These are phyloP conservation scores for Balanococcus diminutus DNA, from an alignment of 2,888 invertebrate genomes.

Conservation along the genomic window DNA sequence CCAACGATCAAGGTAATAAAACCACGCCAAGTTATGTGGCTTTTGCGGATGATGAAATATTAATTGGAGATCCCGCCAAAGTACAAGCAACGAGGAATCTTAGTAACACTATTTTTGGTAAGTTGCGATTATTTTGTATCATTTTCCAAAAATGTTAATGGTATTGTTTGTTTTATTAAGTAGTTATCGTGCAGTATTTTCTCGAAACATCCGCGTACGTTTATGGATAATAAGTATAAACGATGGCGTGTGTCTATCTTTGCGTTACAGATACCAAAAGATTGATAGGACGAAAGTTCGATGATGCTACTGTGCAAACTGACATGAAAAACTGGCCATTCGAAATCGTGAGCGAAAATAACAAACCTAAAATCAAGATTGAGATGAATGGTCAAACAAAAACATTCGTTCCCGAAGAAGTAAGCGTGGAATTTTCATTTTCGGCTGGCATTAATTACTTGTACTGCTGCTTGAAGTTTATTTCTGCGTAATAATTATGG, in stretches of 20 bases:
- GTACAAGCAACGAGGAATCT: slow-evolving; percentile 79
- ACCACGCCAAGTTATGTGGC: slow-evolving; percentile 86
- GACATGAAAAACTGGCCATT: slow-evolving; percentile 97
- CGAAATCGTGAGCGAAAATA: slow-evolving; percentile 78
- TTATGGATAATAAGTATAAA: too few relatives aligned
- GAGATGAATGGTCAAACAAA: slow-evolving; percentile 81
- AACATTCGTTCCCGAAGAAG: neutral
- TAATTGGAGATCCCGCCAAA: slow-evolving; percentile 68
- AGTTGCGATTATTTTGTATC: neutral
- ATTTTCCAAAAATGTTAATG: too few relatives aligned
- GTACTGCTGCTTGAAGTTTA: slow-evolving; percentile 76
- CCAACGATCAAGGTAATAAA: slow-evolving; percentile 88
- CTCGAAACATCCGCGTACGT: too few relatives aligned
- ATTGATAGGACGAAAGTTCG: slow-evolving; percentile 66
- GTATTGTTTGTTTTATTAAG: too few relatives aligned
- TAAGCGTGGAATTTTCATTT: too few relatives aligned
- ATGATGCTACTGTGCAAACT: slow-evolving; percentile 79
- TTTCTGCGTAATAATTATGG: too few relatives aligned
- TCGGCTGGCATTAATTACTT: neutral
- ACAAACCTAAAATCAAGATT: slow-evolving; percentile 82
- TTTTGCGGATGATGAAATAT: slow-evolving; percentile 76
- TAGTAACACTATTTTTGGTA: slow-evolving; percentile 81
- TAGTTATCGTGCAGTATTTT: too few relatives aligned
- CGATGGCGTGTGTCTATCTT: too few relatives aligned
- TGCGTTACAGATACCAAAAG: slow-evolving; percentile 71